Base-by-base conservation (phyloP, 2,113 vertebrate genomes). In the Sisor rabdophorus region DNA sequence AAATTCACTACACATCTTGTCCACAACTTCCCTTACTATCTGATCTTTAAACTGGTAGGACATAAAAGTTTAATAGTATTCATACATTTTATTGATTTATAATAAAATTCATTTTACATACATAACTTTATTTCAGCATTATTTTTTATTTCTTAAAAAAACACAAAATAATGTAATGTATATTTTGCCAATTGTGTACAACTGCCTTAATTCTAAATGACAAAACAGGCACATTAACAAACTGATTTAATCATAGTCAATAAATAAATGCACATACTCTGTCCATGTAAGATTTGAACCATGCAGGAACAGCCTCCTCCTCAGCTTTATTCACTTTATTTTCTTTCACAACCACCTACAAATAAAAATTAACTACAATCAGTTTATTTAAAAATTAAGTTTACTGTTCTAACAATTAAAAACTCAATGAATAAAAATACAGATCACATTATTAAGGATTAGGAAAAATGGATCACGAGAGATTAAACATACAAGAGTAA, bases 231-330 rank as follows among this genome's bases (percentile, higher is more conserved):
- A 32, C 19, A 24, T 47, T 2, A 1, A 50, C 53, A 19, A 0
- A 69, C 20, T 11, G 3, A 32, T 32, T 50, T 19, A 44, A 44
- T 26, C 9, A 30, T 44, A 4, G 8, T 44, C 8, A 10, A 8
- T 44, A 8, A 44, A 44, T 44, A 10, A n/a, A 17, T 67, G 26
- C 40, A 63, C 68, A 88, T 92, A 95, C 95, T 77, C 89, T 95
- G 84, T 98, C 95, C 93, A 99, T 93, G 89, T 96, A 99, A 44
- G 91, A 93, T 28, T 94, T 93, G 77, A 99, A 99, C 97, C 97
- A 99, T 70, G 93, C 92, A 26, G 96, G 97, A 64, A 96, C 95
- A 12, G 91, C 92, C 58, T 94, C 92, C 75, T 92, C 90, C 36
- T 92, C 91, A 2, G 87, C 85, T 87, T 91, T 91, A 82, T 44